These are phyloP conservation scores for Muscicapa striata DNA, from an alignment of 2,797 vertebrate genomes.

Conservation along the genomic window DNA sequence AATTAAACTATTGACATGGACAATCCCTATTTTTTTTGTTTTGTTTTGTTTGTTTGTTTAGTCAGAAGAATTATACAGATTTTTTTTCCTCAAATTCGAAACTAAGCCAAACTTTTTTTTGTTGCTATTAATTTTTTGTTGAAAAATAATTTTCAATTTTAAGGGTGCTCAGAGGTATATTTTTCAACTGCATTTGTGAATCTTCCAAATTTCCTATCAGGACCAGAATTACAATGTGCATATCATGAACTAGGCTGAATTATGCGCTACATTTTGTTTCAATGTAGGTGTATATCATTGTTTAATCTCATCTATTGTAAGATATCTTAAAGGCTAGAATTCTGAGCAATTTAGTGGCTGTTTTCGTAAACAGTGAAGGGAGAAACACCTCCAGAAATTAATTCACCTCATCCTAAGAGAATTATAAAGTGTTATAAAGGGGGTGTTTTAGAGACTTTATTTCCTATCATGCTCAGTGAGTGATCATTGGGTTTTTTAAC, in stretches of 20 bases:
- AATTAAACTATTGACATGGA: neutral
- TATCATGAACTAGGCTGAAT: neutral
- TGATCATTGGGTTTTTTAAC: neutral
- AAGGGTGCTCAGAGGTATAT: neutral
- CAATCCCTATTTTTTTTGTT: neutral
- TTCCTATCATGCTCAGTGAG: neutral
- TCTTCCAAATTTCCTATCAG: neutral
- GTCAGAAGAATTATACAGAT: neutral
- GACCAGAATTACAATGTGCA: neutral
- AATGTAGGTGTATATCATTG: neutral
- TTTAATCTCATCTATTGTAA: neutral
- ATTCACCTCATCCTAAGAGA: neutral
- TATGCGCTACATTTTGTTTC: neutral
- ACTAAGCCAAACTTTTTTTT: fast-evolving
- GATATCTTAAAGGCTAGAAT: neutral
- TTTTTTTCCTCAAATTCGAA: neutral
- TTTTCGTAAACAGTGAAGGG: neutral
- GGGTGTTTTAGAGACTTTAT: neutral
- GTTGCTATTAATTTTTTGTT: fast-evolving
- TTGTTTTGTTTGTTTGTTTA: neutral
- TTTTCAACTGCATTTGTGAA: neutral
- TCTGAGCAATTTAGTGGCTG: neutral
- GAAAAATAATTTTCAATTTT: neutral
- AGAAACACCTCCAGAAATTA: neutral
- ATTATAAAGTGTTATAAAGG: neutral